Conservation (phyloP, 2,888 invertebrate genomes). For the Hetaerina titia region DNA sequence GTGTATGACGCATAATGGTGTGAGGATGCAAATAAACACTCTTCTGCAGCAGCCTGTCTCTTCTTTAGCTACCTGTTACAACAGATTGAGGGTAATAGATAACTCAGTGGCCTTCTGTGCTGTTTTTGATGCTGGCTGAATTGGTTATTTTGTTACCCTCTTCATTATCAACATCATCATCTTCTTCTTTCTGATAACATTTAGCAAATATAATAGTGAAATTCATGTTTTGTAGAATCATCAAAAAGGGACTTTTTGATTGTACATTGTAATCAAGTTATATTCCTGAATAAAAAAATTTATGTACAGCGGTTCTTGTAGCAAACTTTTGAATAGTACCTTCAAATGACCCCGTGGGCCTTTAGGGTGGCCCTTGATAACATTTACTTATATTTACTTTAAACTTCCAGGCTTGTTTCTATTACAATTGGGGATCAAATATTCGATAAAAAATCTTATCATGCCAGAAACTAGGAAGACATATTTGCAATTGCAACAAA, state of each 20-base stretch:
- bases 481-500: no score
- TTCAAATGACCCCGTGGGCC: background rate
- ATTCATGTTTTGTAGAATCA: slow-evolving; percentile 71
- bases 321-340: slow-evolving; percentile 40
- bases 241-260: slow-evolving; percentile 71
- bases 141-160: slow-evolving; percentile 67
- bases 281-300: slow-evolving; percentile 71
- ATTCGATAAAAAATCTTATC: no score
- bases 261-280: slow-evolving; percentile 72
- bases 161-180: slow-evolving; percentile 62
- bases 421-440: no score
- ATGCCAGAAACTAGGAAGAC: no score
- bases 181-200: slow-evolving; percentile 69
- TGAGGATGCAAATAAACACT: slow-evolving; percentile 57
- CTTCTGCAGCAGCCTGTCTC: slow-evolving; percentile 63
- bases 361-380: no score
- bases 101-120: slow-evolving; percentile 60
- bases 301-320: slow-evolving; percentile 68
- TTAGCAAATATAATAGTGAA: slow-evolving; percentile 69
- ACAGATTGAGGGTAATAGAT: slow-evolving; percentile 62
- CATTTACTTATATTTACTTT: no score
- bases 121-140: slow-evolving; percentile 61
- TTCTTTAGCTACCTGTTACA: slow-evolving; percentile 56
- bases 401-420: no score
- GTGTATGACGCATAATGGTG: slow-evolving; percentile 41